Percentiles rank a stretch among this genome's conserved stretches.
Evolutionary conservation across 2,113 vertebrate species (phyloP).

Genomic region (Dicaeum eximium): DNA sequence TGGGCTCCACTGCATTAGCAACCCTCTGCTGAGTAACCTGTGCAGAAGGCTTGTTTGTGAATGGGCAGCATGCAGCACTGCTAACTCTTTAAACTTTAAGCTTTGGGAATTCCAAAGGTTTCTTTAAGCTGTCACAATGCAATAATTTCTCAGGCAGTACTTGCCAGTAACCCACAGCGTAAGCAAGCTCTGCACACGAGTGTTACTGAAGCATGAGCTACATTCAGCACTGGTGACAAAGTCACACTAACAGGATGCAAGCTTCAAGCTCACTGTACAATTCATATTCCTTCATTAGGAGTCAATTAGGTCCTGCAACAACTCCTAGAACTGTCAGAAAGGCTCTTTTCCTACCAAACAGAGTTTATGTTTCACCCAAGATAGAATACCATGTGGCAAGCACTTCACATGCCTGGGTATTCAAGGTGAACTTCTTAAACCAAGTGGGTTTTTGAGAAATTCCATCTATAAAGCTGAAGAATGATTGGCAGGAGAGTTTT

Average conservation of each 20-base stretch:
- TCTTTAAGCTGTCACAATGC: not conserved
- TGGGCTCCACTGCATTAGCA: not conserved
- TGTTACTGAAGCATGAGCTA: not conserved
- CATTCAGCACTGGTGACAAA: not conserved
- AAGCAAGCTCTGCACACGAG: not conserved
- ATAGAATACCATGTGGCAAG: not conserved
- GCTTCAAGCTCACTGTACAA: not conserved
- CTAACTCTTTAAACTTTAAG: not conserved
- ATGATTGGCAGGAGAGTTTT: not conserved
- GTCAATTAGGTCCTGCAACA: not conserved
- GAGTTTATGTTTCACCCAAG: not conserved
- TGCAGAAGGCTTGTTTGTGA: not conserved
- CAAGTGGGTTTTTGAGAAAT: not conserved
- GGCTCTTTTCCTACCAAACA: not conserved
- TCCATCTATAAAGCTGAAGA: not conserved
- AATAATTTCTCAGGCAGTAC: not conserved
- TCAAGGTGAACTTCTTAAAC: not conserved
- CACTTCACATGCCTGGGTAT: not conserved
- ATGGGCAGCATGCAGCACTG: not conserved
- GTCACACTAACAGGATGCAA: not conserved
- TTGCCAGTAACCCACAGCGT: accelerated
- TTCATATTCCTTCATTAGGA: not conserved
- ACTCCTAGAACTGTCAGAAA: not conserved
- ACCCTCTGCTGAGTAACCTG: not conserved
- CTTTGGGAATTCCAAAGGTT: not conserved